Evolutionary conservation across 2,888 invertebrate species (phyloP).

Genomic region (Pycnomerus fuliginosus): DNA sequence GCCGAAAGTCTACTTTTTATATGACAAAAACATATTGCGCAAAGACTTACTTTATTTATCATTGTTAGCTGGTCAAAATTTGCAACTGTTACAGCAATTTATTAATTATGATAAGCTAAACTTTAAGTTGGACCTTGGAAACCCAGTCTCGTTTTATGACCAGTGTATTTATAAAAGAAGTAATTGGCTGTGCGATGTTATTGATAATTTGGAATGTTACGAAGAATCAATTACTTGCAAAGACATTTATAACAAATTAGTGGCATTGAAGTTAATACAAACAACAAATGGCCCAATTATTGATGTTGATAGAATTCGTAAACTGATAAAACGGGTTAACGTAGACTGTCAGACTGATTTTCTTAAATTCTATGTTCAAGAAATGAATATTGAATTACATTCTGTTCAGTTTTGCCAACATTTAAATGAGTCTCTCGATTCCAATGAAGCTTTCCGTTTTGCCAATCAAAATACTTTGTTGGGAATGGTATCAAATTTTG

Average conservation of each 20-base stretch:
- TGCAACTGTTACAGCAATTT: constrained; percentile 32
- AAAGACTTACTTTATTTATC: constrained; percentile 40
- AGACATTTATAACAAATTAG: constrained; percentile 33
- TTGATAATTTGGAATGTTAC: constrained; percentile 32
- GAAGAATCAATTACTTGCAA: constrained; percentile 19
- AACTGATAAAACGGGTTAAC: constrained; percentile 25
- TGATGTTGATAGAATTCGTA: constrained; percentile 27
- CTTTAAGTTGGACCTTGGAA: constrained; percentile 35
- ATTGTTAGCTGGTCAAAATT: constrained; percentile 36
- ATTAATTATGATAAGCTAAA: constrained; percentile 35
- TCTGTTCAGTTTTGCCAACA: constrained; percentile 39
- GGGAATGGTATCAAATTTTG: constrained; percentile 25
- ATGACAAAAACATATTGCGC: constrained; percentile 31
- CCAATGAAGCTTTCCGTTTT: constrained; percentile 28
- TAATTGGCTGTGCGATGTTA: constrained; percentile 46
- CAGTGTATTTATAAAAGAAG: constrained; percentile 41
- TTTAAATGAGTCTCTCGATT: constrained; percentile 12
- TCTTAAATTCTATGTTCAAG: constrained; percentile 38
- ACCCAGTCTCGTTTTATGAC: constrained; percentile 42
- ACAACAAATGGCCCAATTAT: constrained; percentile 33
- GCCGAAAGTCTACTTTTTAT: constrained; percentile 35
- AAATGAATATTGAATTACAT: constrained; percentile 36
- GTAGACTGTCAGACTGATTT: constrained; percentile 34
- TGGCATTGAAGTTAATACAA: constrained; percentile 37
- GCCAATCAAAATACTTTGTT: constrained; percentile 25